Evolutionary conservation across 2,113 vertebrate genomes (phyloP), one percentile per base, ranked within the genome.

Genomic region (Riparia riparia): DNA sequence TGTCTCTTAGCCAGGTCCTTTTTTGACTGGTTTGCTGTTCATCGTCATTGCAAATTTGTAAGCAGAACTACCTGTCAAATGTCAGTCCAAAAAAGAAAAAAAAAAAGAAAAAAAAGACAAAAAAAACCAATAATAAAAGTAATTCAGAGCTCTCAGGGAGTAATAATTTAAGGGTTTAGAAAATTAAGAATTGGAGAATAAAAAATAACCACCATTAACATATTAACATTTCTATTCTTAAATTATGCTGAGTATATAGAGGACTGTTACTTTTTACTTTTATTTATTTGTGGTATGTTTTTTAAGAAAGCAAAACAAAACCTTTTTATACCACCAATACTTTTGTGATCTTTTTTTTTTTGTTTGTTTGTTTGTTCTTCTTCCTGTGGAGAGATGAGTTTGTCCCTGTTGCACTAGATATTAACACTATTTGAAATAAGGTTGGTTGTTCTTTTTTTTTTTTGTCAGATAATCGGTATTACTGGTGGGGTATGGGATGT

Each of bases 331-430:
- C 95, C 96, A 95, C 96, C 90, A 53, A 49, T 95, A 90, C 95
- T 97, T 84, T 97, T 95, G 88, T 96, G 97, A 81, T 83, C 78
- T 72, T 56, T 79, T 68, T 80, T 53, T 53, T 86, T 58, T 58
- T 58, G 9, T 68, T 92, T 42, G 72, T 88, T 90, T 60, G 50
- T 94, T 95, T 61, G 94, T 98, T 96, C 82, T 93, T 97, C 97
- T 98, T 98, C 98, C 98, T 98, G 98, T 98, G 98, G 98, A 98
- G 94, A 97, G 96, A 96, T 97, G 96, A 97, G 97, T 98, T 97
- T 97, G 97, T 98, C 97, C 96, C 97, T 96, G 94, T 98, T 98
- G 98, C 98, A 98, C 97, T 98, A 98, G 93, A 97, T 96, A 97
- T 89, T 95, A 96, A 96, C 96, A 89, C 96, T 98, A 87, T 96